Evolutionary conservation across 2,113 vertebrate species (phyloP).

Genomic region (Bungarus multicinctus): DNA sequence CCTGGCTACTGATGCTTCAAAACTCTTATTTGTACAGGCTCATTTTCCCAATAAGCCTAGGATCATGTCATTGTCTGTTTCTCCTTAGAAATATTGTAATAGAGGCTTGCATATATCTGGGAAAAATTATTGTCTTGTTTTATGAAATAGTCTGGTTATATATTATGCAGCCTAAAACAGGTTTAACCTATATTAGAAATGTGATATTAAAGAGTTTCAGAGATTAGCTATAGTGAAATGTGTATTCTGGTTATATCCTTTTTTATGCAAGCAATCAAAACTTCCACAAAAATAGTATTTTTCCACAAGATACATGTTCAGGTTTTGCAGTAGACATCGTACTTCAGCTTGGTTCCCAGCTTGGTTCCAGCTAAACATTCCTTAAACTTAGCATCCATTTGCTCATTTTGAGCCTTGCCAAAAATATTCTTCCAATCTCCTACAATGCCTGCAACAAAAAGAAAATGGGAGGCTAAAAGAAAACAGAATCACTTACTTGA

Average conservation of each 20-base stretch:
- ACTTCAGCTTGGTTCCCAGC: slow-evolving; percentile 71
- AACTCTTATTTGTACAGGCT: not conserved
- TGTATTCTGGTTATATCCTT: slow-evolving; percentile 9
- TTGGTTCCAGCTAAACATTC: slow-evolving; percentile 70
- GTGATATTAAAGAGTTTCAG: not conserved
- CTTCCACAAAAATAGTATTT: not conserved
- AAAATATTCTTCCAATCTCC: slow-evolving; percentile 81
- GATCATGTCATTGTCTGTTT: not conserved
- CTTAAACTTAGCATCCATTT: slow-evolving; percentile 77
- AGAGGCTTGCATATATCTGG: no score
- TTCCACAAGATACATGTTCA: slow-evolving; percentile 35
- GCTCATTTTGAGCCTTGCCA: slow-evolving; percentile 67
- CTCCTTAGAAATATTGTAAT: not conserved
- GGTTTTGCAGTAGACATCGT: slow-evolving; percentile 69
- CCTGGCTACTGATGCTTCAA: not conserved
- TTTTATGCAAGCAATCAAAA: slow-evolving; percentile 11
- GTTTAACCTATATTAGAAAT: not conserved
- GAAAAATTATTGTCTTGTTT: not conserved
- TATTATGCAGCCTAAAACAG: not conserved
- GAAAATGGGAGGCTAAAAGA: not conserved
- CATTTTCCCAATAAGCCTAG: not conserved
- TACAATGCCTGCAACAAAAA: slow-evolving; percentile 63
- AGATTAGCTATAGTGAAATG: not conserved
- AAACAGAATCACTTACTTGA: not conserved
- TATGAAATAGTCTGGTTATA: not conserved